Evolutionary conservation across 2,888 invertebrate genomes (phyloP).

Genomic region (Ametastegia equiseti): DNA sequence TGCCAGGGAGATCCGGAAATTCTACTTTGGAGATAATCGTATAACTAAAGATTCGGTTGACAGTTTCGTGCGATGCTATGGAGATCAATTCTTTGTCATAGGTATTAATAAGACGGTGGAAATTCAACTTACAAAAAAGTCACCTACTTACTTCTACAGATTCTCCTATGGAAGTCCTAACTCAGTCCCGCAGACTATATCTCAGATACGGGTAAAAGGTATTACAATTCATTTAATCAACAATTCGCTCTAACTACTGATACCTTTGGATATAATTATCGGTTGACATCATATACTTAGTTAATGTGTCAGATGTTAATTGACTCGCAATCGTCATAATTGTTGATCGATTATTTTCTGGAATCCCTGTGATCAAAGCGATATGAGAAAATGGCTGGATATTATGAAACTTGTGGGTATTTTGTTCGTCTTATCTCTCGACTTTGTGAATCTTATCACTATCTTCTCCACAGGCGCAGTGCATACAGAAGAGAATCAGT

Average conservation of each 20-base stretch:
- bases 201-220: background rate
- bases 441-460: background rate
- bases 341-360: too few species aligned
- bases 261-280: too few species aligned
- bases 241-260: too few species aligned
- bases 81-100: conserved; percentile 77
- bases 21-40: conserved; percentile 76
- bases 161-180: conserved; percentile 78
- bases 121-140: conserved; percentile 72
- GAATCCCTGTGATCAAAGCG: too few species aligned
- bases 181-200: background rate
- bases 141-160: conserved; percentile 79
- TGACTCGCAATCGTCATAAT: too few species aligned
- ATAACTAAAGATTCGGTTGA: conserved; percentile 73
- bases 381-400: background rate
- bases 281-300: too few species aligned
- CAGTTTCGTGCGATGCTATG: conserved; percentile 76
- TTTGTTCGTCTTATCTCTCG: background rate
- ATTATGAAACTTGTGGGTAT: background rate
- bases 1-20: conserved; percentile 71
- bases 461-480: conserved; percentile 75
- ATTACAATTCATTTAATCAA: background rate
- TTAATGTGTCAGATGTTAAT: too few species aligned
- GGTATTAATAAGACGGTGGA: conserved; percentile 73
- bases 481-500: conserved; percentile 81